Evolutionary conservation across 2,888 invertebrate species (phyloP).

Genomic region (Bhutanitis thaidina): DNA sequence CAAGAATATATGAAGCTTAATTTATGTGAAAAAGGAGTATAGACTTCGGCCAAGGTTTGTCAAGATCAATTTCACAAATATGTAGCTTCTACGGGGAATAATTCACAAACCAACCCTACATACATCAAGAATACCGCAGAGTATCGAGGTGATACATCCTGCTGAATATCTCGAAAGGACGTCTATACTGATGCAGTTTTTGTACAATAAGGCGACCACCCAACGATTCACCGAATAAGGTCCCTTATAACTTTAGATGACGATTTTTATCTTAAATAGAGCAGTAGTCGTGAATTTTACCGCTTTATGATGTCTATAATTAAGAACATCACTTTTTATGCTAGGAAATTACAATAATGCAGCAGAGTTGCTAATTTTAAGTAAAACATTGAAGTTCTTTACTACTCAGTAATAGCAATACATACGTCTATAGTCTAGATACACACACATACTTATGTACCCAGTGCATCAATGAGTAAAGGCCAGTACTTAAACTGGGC

Average conservation of each 20-base stretch:
- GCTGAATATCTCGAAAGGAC: constrained; percentile 9
- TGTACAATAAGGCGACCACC: constrained; percentile 16
- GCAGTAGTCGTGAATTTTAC: constrained; percentile 42
- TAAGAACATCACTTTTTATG: constrained; percentile 29
- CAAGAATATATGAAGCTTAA: no score
- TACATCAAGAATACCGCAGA: constrained; percentile 12
- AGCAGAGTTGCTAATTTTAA: constrained; percentile 42
- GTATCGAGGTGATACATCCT: constrained; percentile 10
- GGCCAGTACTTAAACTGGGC: no score
- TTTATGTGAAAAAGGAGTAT: no score
- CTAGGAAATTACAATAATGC: constrained; percentile 41
- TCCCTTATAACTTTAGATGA: constrained; percentile 11
- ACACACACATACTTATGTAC: no score
- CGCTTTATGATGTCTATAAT: constrained; percentile 39
- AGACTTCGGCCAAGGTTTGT: no score
- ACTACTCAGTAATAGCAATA: neutral
- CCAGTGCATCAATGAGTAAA: no score
- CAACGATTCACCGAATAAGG: neutral
- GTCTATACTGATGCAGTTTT: constrained; percentile 7
- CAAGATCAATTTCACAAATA: no score
- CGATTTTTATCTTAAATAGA: constrained; percentile 25
- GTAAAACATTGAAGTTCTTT: neutral
- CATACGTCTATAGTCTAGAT: no score
- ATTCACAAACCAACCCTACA: constrained; percentile 1
- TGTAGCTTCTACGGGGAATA: no score